A percentile compares a stretch with the other conserved stretches of the same genome.
phyloP scores from a whole-genome alignment of 2,113 vertebrate genomes.

The Aphyosemion australe region DNA sequence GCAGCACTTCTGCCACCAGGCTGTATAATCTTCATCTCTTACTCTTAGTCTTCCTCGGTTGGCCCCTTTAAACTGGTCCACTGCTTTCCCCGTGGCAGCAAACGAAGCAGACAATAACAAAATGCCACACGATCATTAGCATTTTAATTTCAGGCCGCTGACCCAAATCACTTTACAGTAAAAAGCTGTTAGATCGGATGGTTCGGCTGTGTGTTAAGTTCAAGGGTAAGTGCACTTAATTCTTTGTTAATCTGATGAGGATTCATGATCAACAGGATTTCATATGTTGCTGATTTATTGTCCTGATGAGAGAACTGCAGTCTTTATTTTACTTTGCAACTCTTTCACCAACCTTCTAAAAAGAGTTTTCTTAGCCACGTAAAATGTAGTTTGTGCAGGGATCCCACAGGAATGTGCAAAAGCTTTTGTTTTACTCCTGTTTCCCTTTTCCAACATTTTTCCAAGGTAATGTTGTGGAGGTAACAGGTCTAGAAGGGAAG shows the following conservation, averaged over 20 bases:
- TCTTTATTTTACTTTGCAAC: no score
- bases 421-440: no score
- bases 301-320: no score
- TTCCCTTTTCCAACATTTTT: no score
- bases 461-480: no score
- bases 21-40: conserved; percentile 44
- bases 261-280: no score
- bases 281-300: no score
- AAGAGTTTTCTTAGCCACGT: no score
- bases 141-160: conserved; percentile 11
- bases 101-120: conserved; percentile 6
- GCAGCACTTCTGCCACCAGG: conserved; percentile 51
- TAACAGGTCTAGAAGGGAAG: no score
- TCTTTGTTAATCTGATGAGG: conserved; percentile 5
- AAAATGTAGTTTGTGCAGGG: no score
- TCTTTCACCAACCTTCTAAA: no score
- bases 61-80: conserved; percentile 27
- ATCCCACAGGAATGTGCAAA: no score
- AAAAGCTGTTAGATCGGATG: conserved; percentile 1
- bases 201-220: neutral
- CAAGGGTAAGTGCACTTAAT: conserved; percentile 24
- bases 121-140: conserved; percentile 17
- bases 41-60: conserved; percentile 2
- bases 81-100: conserved; percentile 1
- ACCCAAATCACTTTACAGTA: conserved; percentile 1